Evolutionary conservation across 1,140 invertebrate species (phyloP), one percentile per base, ranked within the genome.

Genomic region (Conopomorpha cramerella): DNA sequence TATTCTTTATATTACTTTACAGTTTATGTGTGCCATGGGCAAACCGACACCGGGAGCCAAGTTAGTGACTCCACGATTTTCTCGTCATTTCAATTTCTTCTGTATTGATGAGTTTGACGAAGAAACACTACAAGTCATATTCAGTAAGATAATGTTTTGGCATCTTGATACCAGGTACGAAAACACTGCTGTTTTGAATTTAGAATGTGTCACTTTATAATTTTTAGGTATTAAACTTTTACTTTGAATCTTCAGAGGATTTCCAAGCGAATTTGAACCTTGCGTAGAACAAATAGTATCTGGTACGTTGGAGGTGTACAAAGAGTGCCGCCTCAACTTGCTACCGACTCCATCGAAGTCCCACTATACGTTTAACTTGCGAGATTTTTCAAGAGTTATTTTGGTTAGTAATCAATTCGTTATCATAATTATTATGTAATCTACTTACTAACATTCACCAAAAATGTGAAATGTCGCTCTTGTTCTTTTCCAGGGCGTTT

Each of bases 231-330:
- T n/a, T n/a, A n/a, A n/a, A n/a, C n/a, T n/a, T n/a, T n/a, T n/a
- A n/a, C n/a, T n/a, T n/a, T n/a, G n/a, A n/a, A 26, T 25, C 55
- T 63, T 35, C 51, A 86, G 93, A 70, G 94, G 94, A 26, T 98
- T 98, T 78, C 90, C 91, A 27, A 95, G 95, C 72, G 94, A 96
- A 39, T 98, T 98, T 72, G 92, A 96, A 80, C 89, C 92, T 0
- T 93, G 90, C 49, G 92, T 96, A 30, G 88, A 94, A 44, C 88
- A 97, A 74, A 82, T 98, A 30, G 92, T 98, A 1, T 58, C 79
- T 14, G 92, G 90, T 0, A 97, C 95, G 2, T 70, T 98, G 28
- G 84, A 88, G 34, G 82, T 98, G 1, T 97, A 97, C 66, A 93
- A 95, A 59, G 76, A 88, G 51, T 91, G 92, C 41, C 83, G 92